phyloP scores from a whole-genome alignment of 2,888 invertebrate genomes.

The Odontocerum albicorne region DNA sequence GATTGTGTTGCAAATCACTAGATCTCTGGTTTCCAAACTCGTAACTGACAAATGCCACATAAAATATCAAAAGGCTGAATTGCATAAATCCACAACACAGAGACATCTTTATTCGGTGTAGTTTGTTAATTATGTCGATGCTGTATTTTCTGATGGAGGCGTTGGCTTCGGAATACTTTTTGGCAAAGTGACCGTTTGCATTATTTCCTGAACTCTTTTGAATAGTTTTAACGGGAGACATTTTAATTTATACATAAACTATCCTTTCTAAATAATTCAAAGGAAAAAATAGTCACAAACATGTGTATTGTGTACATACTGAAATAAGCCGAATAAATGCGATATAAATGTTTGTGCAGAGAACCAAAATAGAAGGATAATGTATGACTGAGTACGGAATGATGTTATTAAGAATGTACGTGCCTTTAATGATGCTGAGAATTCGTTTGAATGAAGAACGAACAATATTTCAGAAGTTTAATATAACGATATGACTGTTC shows the following conservation, averaged over 20 bases:
- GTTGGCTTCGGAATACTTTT: background rate
- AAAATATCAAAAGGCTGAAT: constrained; percentile 20
- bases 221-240: background rate
- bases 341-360: too few species aligned
- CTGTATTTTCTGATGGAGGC: constrained; percentile 5
- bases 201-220: background rate
- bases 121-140: constrained; percentile 8
- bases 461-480: too few species aligned
- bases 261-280: too few species aligned
- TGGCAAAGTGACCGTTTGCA: background rate
- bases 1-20: background rate
- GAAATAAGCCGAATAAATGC: too few species aligned
- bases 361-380: too few species aligned
- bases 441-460: too few species aligned
- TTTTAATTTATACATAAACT: background rate
- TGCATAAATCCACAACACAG: constrained; percentile 24
- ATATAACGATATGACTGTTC: too few species aligned
- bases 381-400: too few species aligned
- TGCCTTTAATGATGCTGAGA: too few species aligned
- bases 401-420: too few species aligned
- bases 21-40: background rate
- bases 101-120: constrained; percentile 25
- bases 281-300: too few species aligned
- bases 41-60: constrained; percentile 19
- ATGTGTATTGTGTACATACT: too few species aligned